phyloP scores from a whole-genome alignment of 2,113 vertebrate genomes.

The Penelope pileata region DNA sequence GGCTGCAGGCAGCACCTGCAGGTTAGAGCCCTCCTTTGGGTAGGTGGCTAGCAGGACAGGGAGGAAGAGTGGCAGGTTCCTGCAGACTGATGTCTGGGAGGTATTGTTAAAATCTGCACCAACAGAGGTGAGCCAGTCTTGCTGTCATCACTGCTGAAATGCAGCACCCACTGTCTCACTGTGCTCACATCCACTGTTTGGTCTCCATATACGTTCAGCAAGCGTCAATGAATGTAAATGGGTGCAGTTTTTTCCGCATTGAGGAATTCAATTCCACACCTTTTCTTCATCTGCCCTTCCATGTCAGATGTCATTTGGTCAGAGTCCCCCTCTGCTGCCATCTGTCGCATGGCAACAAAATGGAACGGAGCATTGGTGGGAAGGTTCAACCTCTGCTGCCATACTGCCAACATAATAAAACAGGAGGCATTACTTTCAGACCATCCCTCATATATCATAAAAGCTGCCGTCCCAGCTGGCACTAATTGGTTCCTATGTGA shows the following conservation, averaged over 20 bases:
- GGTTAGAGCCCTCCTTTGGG: not conserved
- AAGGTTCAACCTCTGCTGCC: not conserved
- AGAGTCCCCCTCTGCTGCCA: not conserved
- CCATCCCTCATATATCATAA: not conserved
- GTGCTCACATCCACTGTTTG: not conserved
- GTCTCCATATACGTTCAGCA: not conserved
- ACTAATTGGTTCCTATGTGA: not conserved
- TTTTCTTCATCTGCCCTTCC: not conserved
- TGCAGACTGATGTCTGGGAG: not conserved
- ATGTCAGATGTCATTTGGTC: not conserved
- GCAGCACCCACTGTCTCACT: not conserved
- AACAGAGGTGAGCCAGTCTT: no score
- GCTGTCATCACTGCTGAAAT: not conserved
- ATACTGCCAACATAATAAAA: not conserved
- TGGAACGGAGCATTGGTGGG: not conserved
- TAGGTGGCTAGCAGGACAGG: not conserved
- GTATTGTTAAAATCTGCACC: no score
- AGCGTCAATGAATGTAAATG: not conserved
- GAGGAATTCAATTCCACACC: not conserved
- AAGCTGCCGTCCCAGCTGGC: not conserved
- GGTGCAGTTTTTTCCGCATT: not conserved
- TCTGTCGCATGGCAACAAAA: not conserved
- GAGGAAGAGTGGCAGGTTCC: not conserved
- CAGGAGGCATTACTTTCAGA: not conserved
- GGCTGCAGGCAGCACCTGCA: not conserved